These are phyloP conservation scores for Crenichthys baileyi DNA, from an alignment of 2,797 vertebrate species.

Conservation along the genomic window DNA sequence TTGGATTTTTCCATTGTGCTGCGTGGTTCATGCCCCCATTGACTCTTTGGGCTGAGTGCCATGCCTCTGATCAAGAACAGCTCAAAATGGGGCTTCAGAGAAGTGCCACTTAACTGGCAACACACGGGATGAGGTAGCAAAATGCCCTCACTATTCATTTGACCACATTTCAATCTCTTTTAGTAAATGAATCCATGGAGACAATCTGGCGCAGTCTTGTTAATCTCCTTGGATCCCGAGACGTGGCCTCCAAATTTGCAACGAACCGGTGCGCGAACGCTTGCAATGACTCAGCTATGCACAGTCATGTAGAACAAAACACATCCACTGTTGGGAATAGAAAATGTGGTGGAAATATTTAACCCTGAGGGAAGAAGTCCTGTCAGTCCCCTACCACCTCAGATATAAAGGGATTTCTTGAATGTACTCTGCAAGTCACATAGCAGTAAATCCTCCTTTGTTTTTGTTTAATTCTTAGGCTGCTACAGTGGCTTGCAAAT, in stretches of 20 bases:
- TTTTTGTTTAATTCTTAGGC: slow-evolving; percentile 22
- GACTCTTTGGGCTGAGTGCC: slow-evolving; percentile 75
- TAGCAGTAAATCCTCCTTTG: slow-evolving; percentile 34
- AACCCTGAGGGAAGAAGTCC: slow-evolving; percentile 58
- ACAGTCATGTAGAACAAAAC: slow-evolving; percentile 62
- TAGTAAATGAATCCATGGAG: slow-evolving; percentile 73
- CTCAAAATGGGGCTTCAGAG: slow-evolving; percentile 72
- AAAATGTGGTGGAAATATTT: slow-evolving; percentile 64
- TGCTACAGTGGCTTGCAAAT: background rate
- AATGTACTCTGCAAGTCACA: slow-evolving; percentile 36
- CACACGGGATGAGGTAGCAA: slow-evolving; percentile 57
- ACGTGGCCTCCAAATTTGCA: slow-evolving; percentile 31
- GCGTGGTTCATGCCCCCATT: slow-evolving; percentile 69
- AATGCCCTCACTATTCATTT: slow-evolving; percentile 70
- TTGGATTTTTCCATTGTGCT: slow-evolving; percentile 80
- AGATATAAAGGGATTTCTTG: slow-evolving; percentile 47
- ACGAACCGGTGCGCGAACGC: slow-evolving; percentile 25
- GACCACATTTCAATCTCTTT: slow-evolving; percentile 81
- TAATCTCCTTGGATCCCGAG: slow-evolving; percentile 59
- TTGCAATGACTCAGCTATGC: slow-evolving; percentile 56
- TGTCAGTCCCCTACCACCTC: slow-evolving; percentile 43
- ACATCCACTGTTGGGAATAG: slow-evolving; percentile 59
- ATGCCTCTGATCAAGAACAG: slow-evolving; percentile 82
- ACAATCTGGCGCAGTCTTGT: slow-evolving; percentile 65
- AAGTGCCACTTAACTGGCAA: slow-evolving; percentile 79